Evolutionary conservation across 2,797 vertebrate species (phyloP).

Genomic region (Pelobates cultripes): DNA sequence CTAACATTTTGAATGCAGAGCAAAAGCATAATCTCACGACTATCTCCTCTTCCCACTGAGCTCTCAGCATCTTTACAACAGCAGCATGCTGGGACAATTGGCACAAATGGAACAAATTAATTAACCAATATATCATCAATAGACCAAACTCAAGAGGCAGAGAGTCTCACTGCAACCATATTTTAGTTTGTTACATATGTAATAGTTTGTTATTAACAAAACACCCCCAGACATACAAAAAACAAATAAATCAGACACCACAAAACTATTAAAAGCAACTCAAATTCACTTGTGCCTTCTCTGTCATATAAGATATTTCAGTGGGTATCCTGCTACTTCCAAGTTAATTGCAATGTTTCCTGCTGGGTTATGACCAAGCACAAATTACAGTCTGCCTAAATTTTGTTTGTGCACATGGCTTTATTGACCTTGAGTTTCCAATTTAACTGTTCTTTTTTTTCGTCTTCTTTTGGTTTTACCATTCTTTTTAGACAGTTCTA

Average conservation of each 20-base stretch:
- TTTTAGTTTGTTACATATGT: too few relatives aligned
- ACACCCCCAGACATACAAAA: too few relatives aligned
- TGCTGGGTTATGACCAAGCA: conserved; percentile 27
- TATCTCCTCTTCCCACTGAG: conserved; percentile 24
- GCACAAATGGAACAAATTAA: conserved; percentile 1
- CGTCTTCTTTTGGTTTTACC: neutral
- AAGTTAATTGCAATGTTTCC: conserved; percentile 23
- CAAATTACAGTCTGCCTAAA: neutral
- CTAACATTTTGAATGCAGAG: conserved; percentile 41
- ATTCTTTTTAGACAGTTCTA: neutral
- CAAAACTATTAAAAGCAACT: neutral
- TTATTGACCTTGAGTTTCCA: neutral
- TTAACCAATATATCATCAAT: conserved; percentile 7
- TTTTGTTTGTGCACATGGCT: neutral
- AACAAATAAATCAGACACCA: too few relatives aligned
- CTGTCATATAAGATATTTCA: neutral
- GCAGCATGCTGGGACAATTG: conserved; percentile 18
- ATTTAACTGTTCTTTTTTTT: neutral
- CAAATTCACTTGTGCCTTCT: neutral
- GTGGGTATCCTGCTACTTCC: conserved; percentile 15
- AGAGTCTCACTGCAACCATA: too few relatives aligned
- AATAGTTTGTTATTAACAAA: too few relatives aligned
- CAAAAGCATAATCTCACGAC: neutral
- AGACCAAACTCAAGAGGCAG: neutral
- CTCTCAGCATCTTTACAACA: conserved; percentile 26